Evolutionary conservation across 2,113 vertebrate species (phyloP), one percentile per base, ranked within the genome.

Genomic region (Burhinus bistriatus): DNA sequence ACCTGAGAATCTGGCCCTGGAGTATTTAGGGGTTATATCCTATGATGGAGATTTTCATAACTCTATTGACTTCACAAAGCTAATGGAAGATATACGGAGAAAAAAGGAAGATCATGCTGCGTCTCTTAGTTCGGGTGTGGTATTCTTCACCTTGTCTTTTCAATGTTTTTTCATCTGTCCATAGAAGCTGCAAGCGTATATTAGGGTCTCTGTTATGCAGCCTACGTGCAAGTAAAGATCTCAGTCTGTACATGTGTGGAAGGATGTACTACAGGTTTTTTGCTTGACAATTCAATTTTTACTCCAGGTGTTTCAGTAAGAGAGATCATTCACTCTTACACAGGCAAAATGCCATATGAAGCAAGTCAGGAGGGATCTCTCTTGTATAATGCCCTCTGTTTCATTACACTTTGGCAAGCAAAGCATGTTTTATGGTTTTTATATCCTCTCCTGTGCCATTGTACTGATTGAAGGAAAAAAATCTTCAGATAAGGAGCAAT

Each of bases 401-500:
- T 91, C 82, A 93, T 94, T 94, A 72, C 40, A 72, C 20, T 89
- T 86, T 82, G 65, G 65, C 69, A 94, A 91, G 61, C 22, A 87
- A 89, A 78, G 29, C 9, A 54, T 89, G 62, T 69, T 96, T 91
- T 95, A 91, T 62, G 58, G 19, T 18, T 95, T 93, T 95, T 94
- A 57, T 89, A 95, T 97, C 93, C 77, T 77, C 58, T 91, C 13
- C 36, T 69, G 18, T 8, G 45, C 21, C 12, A 54, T 18, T 54
- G 20, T 68, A 45, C 22, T 73, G 36, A 76, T 21, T 54, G 38
- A 79, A 5, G 20, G 11, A 8, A 72, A 84, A 83, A 54, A 3
- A 11, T 58, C 29, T 52, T 81, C 76, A 72, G 55, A 69, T 52
- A 91, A 73, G 47, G 18, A 91, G 3, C 6, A 66, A 40, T 14